Percentiles rank a stretch among this genome's conserved stretches.
Conservation (phyloP, 2,113 vertebrate genomes). For the Strix aluco region DNA sequence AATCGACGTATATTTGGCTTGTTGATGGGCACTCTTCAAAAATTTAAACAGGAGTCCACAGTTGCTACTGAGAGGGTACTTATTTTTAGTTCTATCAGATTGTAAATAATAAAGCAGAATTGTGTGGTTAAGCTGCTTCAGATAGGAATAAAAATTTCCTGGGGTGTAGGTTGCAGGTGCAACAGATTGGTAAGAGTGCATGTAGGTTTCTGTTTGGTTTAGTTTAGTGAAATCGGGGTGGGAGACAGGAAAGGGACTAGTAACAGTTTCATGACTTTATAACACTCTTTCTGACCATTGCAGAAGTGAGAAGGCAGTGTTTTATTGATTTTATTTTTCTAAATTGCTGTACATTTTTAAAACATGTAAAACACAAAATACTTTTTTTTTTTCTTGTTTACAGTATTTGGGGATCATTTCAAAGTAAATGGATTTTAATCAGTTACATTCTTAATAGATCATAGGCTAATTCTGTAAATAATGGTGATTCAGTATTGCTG, state of each 20-base stretch:
- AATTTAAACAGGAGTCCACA: slow-evolving; percentile 98
- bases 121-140: neutral
- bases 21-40: slow-evolving; percentile 98
- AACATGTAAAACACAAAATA: neutral
- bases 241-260: neutral
- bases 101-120: neutral
- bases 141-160: neutral
- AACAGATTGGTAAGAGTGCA: neutral
- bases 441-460: neutral
- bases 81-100: neutral
- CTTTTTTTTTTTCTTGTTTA: neutral
- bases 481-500: neutral
- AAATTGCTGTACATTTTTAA: neutral
- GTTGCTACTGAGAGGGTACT: slow-evolving; percentile 92
- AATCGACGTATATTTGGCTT: slow-evolving; percentile 99
- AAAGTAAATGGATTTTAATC: neutral
- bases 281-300: neutral
- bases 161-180: neutral
- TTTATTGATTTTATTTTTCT: neutral
- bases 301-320: neutral
- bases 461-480: neutral
- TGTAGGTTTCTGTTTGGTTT: neutral
- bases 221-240: neutral
- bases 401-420: neutral
- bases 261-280: neutral